Percentiles rank a stretch among this genome's conserved stretches.
Conservation (phyloP, 2,888 invertebrate species). For the Dioctria linearis region DNA sequence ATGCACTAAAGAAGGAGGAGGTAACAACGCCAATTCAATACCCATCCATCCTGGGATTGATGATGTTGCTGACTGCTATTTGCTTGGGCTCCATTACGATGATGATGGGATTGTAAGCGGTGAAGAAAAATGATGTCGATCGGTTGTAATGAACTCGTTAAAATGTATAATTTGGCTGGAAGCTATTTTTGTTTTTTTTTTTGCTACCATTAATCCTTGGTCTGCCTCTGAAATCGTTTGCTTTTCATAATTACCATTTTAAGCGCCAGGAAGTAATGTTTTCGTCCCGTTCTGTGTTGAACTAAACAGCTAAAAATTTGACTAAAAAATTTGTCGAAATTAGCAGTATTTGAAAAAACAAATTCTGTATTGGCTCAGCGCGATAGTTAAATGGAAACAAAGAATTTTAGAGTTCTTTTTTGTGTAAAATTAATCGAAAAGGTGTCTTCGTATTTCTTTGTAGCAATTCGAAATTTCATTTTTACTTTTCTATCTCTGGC, state of each 20-base stretch:
- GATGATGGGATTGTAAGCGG: slow-evolving; percentile 54
- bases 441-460: too few species aligned
- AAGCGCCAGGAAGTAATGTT: slow-evolving; percentile 15
- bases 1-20: slow-evolving; percentile 6
- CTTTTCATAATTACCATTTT: slow-evolving; percentile 9
- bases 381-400: too few species aligned
- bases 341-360: too few species aligned
- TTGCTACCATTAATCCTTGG: background rate
- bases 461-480: too few species aligned
- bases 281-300: background rate
- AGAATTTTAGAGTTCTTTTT: too few species aligned
- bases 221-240: background rate
- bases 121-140: slow-evolving; percentile 55
- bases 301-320: too few species aligned
- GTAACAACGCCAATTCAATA: slow-evolving; percentile 8
- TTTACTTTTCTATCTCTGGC: too few species aligned
- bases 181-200: slow-evolving; percentile 32
- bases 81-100: slow-evolving; percentile 39
- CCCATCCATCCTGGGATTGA: slow-evolving; percentile 25
- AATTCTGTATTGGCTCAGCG: too few species aligned
- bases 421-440: too few species aligned
- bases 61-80: slow-evolving; percentile 48
- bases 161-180: slow-evolving; percentile 55
- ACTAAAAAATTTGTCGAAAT: too few species aligned
- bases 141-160: slow-evolving; percentile 56